Conservation (phyloP, 1,140 invertebrate genomes). For the Mizuhopecten yessoensis region DNA sequence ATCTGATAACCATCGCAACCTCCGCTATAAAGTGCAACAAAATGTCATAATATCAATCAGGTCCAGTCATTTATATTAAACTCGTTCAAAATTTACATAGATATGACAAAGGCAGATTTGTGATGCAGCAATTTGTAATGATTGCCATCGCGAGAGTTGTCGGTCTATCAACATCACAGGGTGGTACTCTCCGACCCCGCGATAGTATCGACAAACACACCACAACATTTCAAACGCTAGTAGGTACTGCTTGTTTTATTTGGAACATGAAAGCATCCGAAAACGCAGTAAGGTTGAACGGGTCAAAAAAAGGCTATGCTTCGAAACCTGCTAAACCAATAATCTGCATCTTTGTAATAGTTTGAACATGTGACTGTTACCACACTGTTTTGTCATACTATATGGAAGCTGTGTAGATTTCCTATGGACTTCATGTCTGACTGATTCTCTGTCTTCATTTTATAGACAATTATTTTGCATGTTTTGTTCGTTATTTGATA, state of each 20-base stretch:
- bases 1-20: not conserved
- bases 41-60: slow-evolving; percentile 28
- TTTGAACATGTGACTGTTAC: no score
- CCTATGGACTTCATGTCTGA: no score
- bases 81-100: not conserved
- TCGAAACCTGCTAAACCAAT: no score
- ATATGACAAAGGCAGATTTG: not conserved
- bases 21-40: not conserved
- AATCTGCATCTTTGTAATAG: no score
- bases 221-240: not conserved
- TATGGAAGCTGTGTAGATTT: no score
- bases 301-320: no score
- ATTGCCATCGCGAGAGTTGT: not conserved
- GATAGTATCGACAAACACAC: not conserved
- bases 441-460: no score
- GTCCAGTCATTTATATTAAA: not conserved
- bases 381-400: no score
- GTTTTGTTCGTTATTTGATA: no score
- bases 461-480: no score
- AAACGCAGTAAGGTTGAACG: no score
- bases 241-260: not conserved
- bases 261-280: not conserved
- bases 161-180: not conserved
- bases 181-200: not conserved
- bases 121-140: not conserved